A percentile compares a stretch with the other conserved stretches of the same genome.
phyloP scores from a whole-genome alignment of 2,888 invertebrate species.

The Pheosia tremula region DNA sequence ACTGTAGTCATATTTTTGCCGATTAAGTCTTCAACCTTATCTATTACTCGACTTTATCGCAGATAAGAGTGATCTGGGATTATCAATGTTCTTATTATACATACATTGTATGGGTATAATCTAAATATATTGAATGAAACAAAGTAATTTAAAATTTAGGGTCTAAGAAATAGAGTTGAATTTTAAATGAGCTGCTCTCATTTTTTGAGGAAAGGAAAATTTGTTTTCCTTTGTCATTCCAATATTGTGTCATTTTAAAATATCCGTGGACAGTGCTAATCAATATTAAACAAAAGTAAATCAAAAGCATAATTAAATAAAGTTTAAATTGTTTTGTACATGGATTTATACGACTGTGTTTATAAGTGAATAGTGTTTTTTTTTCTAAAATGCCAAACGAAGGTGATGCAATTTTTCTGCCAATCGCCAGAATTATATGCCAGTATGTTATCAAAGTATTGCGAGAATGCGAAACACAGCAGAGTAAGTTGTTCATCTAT shows the following conservation, averaged over 20 bases:
- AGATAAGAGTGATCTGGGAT: slow-evolving; percentile 37
- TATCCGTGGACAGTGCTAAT: background rate
- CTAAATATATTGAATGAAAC: background rate
- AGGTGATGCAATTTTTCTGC: slow-evolving; percentile 62
- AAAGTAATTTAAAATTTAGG: slow-evolving; percentile 5
- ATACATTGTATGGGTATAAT: slow-evolving; percentile 10
- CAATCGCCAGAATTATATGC: slow-evolving; percentile 54
- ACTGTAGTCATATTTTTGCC: background rate
- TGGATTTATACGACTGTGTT: background rate
- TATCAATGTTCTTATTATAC: slow-evolving; percentile 26
- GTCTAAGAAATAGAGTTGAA: background rate
- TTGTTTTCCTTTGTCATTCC: background rate
- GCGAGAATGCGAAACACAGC: slow-evolving; percentile 53
- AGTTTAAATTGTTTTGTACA: no score
- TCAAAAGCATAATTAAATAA: background rate
- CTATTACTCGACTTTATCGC: slow-evolving; percentile 25
- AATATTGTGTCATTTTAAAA: background rate
- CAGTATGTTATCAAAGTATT: slow-evolving; percentile 58
- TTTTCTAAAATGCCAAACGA: slow-evolving; percentile 57
- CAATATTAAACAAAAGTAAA: background rate
- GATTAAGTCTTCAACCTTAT: slow-evolving; percentile 28
- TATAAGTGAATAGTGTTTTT: slow-evolving; percentile 1
- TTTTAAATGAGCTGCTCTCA: slow-evolving; percentile 7
- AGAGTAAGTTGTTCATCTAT: slow-evolving; percentile 50
- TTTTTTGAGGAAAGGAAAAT: background rate